phyloP scores from a whole-genome alignment of 1,140 invertebrate species.

The Hycleus cichorii region DNA sequence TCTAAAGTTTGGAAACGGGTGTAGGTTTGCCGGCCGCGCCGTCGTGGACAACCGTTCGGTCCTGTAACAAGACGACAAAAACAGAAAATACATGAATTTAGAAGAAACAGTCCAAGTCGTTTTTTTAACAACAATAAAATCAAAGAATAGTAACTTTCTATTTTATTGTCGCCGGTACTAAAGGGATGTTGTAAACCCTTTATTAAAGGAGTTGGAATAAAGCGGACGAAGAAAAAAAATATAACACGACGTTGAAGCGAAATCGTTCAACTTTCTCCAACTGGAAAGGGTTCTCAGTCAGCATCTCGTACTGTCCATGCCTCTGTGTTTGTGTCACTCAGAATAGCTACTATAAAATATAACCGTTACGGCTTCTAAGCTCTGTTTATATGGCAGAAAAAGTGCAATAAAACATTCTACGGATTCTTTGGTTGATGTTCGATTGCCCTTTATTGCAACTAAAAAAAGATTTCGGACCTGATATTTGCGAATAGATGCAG shows the following conservation, averaged over 20 bases:
- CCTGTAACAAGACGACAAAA: constrained; percentile 56
- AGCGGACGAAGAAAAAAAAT: constrained; percentile 4
- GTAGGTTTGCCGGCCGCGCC: constrained; percentile 92
- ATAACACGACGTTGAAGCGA: constrained; percentile 4
- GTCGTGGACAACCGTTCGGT: constrained; percentile 90
- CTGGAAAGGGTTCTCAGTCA: constrained; percentile 16
- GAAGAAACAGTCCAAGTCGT: too few relatives aligned
- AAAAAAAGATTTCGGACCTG: constrained; percentile 2
- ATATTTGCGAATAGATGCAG: constrained; percentile 4
- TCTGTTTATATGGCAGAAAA: constrained; percentile 23
- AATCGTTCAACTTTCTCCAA: constrained; percentile 20
- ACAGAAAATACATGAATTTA: too few relatives aligned
- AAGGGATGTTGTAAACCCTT: constrained; percentile 19
- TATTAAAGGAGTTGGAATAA: constrained; percentile 13
- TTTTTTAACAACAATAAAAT: not conserved
- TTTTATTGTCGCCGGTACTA: constrained; percentile 13
- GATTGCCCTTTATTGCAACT: constrained; percentile 8
- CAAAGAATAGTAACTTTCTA: constrained; percentile 17
- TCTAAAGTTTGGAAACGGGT: constrained; percentile 91
- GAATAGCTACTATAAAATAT: constrained; percentile 20
- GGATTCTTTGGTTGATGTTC: constrained; percentile 11
- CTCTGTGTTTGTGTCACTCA: not conserved
- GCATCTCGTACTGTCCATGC: constrained; percentile 9
- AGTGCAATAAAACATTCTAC: constrained; percentile 23
- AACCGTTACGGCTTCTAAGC: constrained; percentile 20